phyloP scores from a whole-genome alignment of 2,888 invertebrate genomes.

The Sarcophaga variegata region DNA sequence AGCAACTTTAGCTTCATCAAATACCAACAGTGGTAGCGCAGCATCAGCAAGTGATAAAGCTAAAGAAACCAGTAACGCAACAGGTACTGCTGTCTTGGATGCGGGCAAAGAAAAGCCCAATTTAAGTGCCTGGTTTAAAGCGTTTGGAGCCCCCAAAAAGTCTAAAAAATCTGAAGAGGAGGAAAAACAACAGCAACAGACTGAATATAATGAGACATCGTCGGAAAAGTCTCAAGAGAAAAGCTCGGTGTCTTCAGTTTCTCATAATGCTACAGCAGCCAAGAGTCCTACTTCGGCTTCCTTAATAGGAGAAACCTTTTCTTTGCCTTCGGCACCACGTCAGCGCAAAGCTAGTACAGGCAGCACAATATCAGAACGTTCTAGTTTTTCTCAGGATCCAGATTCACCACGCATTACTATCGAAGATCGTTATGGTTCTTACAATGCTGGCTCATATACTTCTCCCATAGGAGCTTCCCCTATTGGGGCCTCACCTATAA shows the following conservation, averaged over 20 bases:
- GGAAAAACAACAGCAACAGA: conserved; percentile 73
- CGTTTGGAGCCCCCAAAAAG: conserved; percentile 93
- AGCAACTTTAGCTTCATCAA: conserved; percentile 22
- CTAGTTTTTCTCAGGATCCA: conserved; percentile 89
- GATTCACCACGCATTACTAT: conserved; percentile 87
- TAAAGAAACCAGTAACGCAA: conserved; percentile 26
- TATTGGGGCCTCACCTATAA: conserved; percentile 85
- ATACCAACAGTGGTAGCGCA: conserved; percentile 71
- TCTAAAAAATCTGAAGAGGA: conserved; percentile 86
- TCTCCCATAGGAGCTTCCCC: conserved; percentile 86
- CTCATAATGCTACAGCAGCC: conserved; percentile 70
- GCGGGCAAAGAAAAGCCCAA: conserved; percentile 84
- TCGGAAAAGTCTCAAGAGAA: conserved; percentile 64
- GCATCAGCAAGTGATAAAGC: conserved; percentile 72
- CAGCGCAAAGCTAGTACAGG: conserved; percentile 90
- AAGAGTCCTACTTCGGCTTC: conserved; percentile 73
- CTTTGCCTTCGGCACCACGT: conserved; percentile 81
- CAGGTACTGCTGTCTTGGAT: conserved; percentile 6
- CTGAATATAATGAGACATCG: conserved; percentile 61
- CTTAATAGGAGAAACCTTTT: conserved; percentile 76
- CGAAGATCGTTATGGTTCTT: conserved; percentile 84
- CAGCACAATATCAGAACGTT: conserved; percentile 90
- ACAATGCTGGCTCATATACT: conserved; percentile 88
- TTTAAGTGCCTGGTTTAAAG: conserved; percentile 95
- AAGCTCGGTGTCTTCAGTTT: conserved; percentile 40